A percentile compares a stretch with the other conserved stretches of the same genome.
These are phyloP conservation scores for Stegostoma tigrinum DNA, from an alignment of 2,113 vertebrate species.

Conservation along the genomic window DNA sequence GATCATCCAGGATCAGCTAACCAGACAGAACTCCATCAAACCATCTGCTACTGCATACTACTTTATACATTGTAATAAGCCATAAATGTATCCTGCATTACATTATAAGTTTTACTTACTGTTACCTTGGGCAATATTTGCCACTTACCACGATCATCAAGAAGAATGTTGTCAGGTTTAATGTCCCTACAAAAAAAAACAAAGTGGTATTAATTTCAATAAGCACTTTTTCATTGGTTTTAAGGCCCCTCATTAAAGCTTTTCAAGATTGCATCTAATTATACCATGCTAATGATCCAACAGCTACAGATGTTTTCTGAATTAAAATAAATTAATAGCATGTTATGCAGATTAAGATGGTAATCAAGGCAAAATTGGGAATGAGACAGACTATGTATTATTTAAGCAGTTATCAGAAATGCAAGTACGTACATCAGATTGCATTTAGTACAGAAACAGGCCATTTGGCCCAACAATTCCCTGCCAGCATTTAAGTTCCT, in stretches of 20 bases:
- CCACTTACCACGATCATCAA: slow-evolving; percentile 87
- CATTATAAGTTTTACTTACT: not conserved
- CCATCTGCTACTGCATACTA: not conserved
- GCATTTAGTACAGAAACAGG: not conserved
- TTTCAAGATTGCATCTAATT: not conserved
- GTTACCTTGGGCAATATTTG: not conserved
- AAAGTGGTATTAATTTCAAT: not conserved
- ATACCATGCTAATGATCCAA: slow-evolving; percentile 15
- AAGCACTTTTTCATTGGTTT: not conserved
- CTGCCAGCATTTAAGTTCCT: not conserved
- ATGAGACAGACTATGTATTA: not conserved
- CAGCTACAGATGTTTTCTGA: not conserved
- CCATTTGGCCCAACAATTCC: not conserved
- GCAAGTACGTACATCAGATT: not conserved
- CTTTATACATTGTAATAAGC: not conserved
- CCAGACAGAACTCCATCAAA: not conserved
- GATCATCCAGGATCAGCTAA: not conserved
- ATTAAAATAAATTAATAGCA: not conserved
- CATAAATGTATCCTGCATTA: not conserved
- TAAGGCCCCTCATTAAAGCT: not conserved
- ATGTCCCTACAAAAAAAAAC: slow-evolving; percentile 72
- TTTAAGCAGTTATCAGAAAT: not conserved
- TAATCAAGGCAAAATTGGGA: not conserved
- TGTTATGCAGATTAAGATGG: not conserved
- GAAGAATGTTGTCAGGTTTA: slow-evolving; percentile 96